Evolutionary conservation across 2,888 invertebrate species (phyloP), one percentile per base, ranked within the genome.

Genomic region (Brachyopa scutellaris): DNA sequence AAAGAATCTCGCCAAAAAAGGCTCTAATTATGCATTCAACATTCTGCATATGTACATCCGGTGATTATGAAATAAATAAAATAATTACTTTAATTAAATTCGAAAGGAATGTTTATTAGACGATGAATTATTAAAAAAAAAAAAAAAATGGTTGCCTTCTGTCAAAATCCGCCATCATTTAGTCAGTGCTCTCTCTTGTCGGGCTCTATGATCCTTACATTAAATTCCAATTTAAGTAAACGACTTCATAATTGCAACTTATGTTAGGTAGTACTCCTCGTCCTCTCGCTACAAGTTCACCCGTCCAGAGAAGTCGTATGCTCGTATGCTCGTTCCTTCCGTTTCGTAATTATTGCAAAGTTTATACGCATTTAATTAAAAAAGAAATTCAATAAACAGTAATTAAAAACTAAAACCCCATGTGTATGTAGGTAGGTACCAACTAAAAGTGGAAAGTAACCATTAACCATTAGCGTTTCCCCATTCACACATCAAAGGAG

Each of bases 171-270:
- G 21, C 19, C 49, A 36, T 36, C 29, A 21, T 36, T 19, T 42
- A 42, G 11, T 21, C 21, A 17, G 9, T 23, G 8, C 45, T 29
- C 69, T 9, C 40, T 70, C 51, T 51, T 57, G 47, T 66, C n/a
- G 19, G 15, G 59, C 70, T 72, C 77, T 77, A 82, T 72, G 82
- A 82, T 77, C 77, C 82, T 82, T 72, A 72, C 33, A 72, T 82
- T 82, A 82, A 82, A 82, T 82, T 82, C 72, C 82, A 72, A 82
- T 82, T 82, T 82, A 66, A 77, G 82, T 72, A 82, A 82, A 82
- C 59, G 82, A 77, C 82, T 82, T 59, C 61, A 77, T 77, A 77
- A 82, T 82, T 82, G 70, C 82, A 82, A 82, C 82, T 82, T 82
- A 77, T 77, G 77, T n/a, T n/a, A n/a, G n/a, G n/a, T n/a, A n/a